phyloP scores from a whole-genome alignment of 2,113 vertebrate species.

The Cebidichthys violaceus region DNA sequence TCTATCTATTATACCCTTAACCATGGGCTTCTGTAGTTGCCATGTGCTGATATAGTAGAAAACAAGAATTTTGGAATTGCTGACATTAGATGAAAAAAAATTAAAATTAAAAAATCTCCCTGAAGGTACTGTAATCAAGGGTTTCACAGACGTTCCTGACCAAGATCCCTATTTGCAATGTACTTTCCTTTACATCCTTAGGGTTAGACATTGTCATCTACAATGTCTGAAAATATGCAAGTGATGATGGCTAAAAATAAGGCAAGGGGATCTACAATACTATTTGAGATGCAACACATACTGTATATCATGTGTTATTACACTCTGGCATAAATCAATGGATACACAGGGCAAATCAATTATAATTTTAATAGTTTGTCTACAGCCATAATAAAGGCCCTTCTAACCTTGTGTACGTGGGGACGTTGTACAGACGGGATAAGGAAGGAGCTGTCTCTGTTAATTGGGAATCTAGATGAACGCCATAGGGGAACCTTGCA shows the following conservation, averaged over 20 bases:
- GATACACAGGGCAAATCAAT: constrained; percentile 33
- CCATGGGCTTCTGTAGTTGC: neutral
- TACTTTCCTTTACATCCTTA: neutral
- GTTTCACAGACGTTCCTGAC: neutral
- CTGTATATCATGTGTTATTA: constrained; percentile 39
- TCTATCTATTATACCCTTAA: neutral
- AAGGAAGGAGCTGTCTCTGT: constrained; percentile 10
- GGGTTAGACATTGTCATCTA: no score
- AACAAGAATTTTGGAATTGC: fast-evolving
- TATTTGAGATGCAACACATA: constrained; percentile 30
- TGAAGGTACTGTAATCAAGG: neutral
- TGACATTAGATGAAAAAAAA: neutral
- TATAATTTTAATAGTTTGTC: constrained; percentile 25
- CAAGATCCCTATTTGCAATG: neutral
- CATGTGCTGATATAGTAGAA: neutral
- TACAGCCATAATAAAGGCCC: constrained; percentile 21
- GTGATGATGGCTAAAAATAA: neutral
- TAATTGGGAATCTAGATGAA: constrained; percentile 23
- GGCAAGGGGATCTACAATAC: neutral
- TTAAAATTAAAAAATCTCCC: neutral
- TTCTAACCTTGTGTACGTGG: constrained; percentile 29
- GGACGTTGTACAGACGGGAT: neutral
- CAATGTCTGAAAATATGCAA: neutral
- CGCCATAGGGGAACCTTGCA: neutral
- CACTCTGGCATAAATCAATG: constrained; percentile 24